Base-by-base conservation (phyloP, 2,888 invertebrate genomes). In the Lepetodrilus schrolli region DNA sequence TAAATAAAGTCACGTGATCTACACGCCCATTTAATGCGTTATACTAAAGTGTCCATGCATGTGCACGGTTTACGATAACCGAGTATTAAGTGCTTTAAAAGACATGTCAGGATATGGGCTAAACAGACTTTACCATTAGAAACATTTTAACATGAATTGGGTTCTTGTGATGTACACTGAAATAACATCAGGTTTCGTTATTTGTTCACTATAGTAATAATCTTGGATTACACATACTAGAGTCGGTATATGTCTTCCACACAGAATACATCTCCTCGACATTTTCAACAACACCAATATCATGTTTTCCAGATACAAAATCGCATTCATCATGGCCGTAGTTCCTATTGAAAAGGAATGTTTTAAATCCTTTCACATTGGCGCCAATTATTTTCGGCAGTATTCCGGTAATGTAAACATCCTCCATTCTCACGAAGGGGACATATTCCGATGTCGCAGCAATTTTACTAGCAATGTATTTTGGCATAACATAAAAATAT, bases 401-500 rank as follows among this genome's bases (percentile, higher is more conserved):
- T 3, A 51, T 26, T 4, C 23, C 51, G 23, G 51, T 51, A 30
- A 51, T 51, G 23, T 51, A 51, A 10, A 51, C 26, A 51, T 51
- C 51, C 23, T 51, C 51, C 51, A 51, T 51, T 23, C 51, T 21
- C 21, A 51, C 7, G 30, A 23, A 26, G 0, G 51, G 26, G 10
- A 21, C 26, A 26, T 23, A 51, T 26, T 26, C 13, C 4, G 51
- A 21, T 13, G 8, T 30, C 23, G 7, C 10, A 23, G 30, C 23
- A 10, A 51, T 23, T 30, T 51, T 51, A 4, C 4, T 7, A 0
- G 26, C 4, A 2, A 51, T n/a, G 4, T 51, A 7, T 23, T n/a
- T 21, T 10, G 51, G 51, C 51, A 51, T 51, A 23, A 51, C 51
- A 23, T 51, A 51, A 30, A 51, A 51, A 30, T 51, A 51, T 13